Evolutionary conservation across 2,113 vertebrate species (phyloP), one percentile per base, ranked within the genome.

Genomic region (Tachuris rubrigastra): DNA sequence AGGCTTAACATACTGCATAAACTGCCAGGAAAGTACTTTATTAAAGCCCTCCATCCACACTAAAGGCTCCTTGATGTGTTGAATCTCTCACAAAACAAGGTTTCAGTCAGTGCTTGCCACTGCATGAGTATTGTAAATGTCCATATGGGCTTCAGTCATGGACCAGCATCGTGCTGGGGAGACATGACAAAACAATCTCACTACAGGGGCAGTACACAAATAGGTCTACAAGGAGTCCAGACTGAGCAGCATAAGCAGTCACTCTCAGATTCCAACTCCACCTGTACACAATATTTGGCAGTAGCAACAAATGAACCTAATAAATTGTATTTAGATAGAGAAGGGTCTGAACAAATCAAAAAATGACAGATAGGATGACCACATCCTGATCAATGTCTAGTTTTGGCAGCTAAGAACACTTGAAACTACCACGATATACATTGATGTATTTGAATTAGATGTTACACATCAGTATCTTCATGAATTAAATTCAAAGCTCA

Each of bases 71-170:
- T 6, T 1, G 0, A 33, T 39, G 35, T 19, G 15, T 17, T 60
- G 35, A 30, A 67, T 4, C 27, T n/a, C 55, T 20, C 44, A 52
- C 37, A 71, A 44, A 68, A 41, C 15, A 49, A 67, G 42, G 14
- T 7, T 58, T 8, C 52, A 58, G 24, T 53, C 23, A 27, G 37
- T 33, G 7, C 20, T 19, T 41, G 53, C 23, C 59, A 69, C 5
- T 30, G 8, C 23, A 2, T 8, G n/a, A 0, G 1, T 12, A 11
- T 19, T n/a, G 18, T 0, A 31, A 35, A 25, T 0, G 8, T 20
- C 49, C 24, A 5, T 3, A 31, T 0, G 8, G 42, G 22, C 46
- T 82, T 62, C 22, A 63, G 47, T 1, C 68, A 33, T 0, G 35
- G 33, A 72, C 1, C 30, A 81, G 47, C 56, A 81, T 1, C 46